Percentiles rank a stretch among this genome's conserved stretches.
Conservation (phyloP, 2,113 vertebrate species). For the Carlito syrichta region DNA sequence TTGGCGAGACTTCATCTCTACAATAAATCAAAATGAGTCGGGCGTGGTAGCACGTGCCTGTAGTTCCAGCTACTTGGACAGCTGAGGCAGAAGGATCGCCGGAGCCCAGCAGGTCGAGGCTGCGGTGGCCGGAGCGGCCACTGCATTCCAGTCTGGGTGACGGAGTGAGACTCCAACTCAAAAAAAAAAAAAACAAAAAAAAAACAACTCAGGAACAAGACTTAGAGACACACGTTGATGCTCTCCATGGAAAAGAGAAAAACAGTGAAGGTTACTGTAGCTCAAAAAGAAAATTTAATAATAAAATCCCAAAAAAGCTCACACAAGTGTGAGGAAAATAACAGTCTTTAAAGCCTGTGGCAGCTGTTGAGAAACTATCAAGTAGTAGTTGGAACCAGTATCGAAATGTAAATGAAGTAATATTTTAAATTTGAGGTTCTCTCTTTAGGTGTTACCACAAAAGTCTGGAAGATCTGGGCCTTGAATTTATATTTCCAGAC, state of each 20-base stretch:
- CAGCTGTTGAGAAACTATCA: conserved; percentile 37
- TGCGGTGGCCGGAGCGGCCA: too few relatives aligned
- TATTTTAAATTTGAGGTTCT: conserved; percentile 38
- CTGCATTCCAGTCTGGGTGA: too few relatives aligned
- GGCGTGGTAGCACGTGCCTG: too few relatives aligned
- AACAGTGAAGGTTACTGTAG: not conserved
- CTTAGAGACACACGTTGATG: conserved; percentile 37
- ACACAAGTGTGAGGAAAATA: conserved; percentile 33
- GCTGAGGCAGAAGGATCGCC: too few relatives aligned
- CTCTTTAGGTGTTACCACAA: conserved; percentile 87
- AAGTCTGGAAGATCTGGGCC: conserved; percentile 87
- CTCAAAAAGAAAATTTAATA: conserved; percentile 55
- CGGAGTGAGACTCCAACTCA: too few relatives aligned
- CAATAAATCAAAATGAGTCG: too few relatives aligned
- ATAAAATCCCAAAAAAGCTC: conserved; percentile 18
- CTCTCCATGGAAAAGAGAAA: not conserved
- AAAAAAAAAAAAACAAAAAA: too few relatives aligned
- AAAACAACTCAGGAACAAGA: conserved; percentile 37
- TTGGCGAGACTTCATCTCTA: too few relatives aligned
- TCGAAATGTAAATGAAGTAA: not conserved
- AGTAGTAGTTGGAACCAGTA: not conserved
- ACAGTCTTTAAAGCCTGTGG: not conserved
- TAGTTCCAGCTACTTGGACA: too few relatives aligned
- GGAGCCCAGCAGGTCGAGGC: too few relatives aligned
- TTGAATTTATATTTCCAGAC: conserved; percentile 89